phyloP scores from a whole-genome alignment of 2,888 invertebrate species.

The Drosophila picticornis region DNA sequence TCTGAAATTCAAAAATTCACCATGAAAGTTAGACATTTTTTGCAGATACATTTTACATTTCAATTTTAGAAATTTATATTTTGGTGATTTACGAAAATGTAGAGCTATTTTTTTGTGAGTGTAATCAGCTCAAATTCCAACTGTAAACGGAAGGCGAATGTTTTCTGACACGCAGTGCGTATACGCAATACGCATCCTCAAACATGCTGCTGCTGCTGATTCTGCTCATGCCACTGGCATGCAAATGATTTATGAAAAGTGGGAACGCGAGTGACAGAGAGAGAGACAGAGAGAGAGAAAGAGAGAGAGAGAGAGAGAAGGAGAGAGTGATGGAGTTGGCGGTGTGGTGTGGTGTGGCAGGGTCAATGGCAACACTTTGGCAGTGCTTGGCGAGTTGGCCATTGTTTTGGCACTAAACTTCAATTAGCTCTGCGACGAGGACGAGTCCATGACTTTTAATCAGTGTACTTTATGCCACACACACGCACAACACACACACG shows the following conservation, averaged over 20 bases:
- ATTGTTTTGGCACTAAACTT: slow-evolving; percentile 70
- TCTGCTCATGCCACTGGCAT: slow-evolving; percentile 34
- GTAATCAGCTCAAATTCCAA: not conserved
- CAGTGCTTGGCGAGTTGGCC: slow-evolving; percentile 23
- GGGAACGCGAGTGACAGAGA: not conserved
- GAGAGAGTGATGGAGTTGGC: not conserved
- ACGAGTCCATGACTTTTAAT: slow-evolving; percentile 77
- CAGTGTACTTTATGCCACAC: slow-evolving; percentile 70
- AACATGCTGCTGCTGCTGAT: slow-evolving; percentile 19
- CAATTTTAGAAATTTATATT: not conserved
- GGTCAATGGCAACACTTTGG: slow-evolving; percentile 63
- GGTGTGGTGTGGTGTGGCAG: slow-evolving; percentile 24
- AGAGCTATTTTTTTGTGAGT: not conserved
- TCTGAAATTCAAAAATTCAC: not conserved
- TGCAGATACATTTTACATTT: too few species aligned
- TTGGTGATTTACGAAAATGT: not conserved
- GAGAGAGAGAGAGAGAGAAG: not conserved
- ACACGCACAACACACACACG: slow-evolving; percentile 30
- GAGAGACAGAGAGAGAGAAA: not conserved
- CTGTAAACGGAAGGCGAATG: not conserved
- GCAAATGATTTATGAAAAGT: slow-evolving; percentile 57
- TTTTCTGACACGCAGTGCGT: not conserved
- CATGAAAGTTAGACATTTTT: not conserved
- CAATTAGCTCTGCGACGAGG: slow-evolving; percentile 69
- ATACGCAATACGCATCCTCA: slow-evolving; percentile 13